phyloP scores from a whole-genome alignment of 2,797 vertebrate species.

The Enoplosus armatus region DNA sequence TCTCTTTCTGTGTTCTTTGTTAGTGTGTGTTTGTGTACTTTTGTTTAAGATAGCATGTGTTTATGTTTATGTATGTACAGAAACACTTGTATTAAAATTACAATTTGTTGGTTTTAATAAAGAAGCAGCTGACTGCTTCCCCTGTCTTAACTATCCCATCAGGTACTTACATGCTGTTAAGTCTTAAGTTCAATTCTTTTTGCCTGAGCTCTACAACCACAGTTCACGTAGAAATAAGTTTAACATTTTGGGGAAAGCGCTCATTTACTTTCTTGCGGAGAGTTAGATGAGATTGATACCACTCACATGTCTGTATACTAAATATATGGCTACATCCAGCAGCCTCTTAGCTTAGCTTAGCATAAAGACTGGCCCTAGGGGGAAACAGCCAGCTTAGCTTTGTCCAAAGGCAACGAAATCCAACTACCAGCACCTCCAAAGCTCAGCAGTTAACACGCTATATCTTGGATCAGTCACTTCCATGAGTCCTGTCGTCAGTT shows the following conservation, averaged over 20 bases:
- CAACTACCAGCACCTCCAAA: neutral
- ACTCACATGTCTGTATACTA: neutral
- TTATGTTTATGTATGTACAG: slow-evolving; percentile 12
- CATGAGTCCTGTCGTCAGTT: neutral
- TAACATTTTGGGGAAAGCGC: neutral
- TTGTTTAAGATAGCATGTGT: slow-evolving; percentile 20
- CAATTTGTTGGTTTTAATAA: slow-evolving; percentile 32
- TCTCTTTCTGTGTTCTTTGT: slow-evolving; percentile 2
- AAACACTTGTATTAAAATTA: neutral
- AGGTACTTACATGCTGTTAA: neutral
- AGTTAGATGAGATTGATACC: neutral
- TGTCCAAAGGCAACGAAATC: neutral
- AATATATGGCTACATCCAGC: neutral
- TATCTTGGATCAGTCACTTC: neutral
- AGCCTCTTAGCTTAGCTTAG: neutral
- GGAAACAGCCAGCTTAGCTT: neutral
- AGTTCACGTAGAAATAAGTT: neutral
- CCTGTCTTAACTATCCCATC: slow-evolving; percentile 12
- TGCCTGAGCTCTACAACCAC: neutral
- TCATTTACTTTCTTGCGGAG: neutral
- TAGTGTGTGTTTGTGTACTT: neutral
- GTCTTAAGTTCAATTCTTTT: neutral
- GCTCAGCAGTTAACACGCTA: neutral
- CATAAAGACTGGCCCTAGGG: neutral
- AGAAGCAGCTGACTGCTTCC: slow-evolving; percentile 60